Base-by-base conservation (phyloP, 2,888 invertebrate genomes). In the Lissonota sp. region DNA sequence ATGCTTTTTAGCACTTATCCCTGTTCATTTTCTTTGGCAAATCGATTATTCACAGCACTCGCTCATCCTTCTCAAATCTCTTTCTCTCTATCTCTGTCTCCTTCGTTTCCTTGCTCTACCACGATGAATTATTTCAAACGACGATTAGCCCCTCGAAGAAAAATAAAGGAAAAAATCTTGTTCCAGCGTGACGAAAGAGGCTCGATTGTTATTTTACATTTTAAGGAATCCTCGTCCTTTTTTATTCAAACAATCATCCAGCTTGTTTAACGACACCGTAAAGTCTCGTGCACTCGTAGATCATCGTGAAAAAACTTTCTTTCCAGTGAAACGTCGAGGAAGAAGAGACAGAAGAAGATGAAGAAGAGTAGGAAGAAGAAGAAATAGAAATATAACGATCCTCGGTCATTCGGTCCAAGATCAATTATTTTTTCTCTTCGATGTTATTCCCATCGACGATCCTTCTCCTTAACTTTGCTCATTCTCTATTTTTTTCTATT, bases 11-110 rank as follows among this genome's bases (percentile, higher is more conserved):
- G 67, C 74, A 67, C 74, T 71, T 66, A 55, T 67, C 63, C 71
- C 60, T 44, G 66, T 71, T 49, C 71, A 71, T 71, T 62, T 57
- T 67, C 37, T 60, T 49, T 44, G 6, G 63, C 70, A 51, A 66
- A 81, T 81, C 81, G 81, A 81, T 81, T 78, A 78, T 78, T 74
- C 81, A 60, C 78, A 70, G 64, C 70, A 72, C 72, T 75, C 49
- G 46, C 51, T 26, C 73, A 46, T 70, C 53, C 12, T 67, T 72
- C 51, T 51, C 26, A 26, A 26, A 26, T 3, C 73, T 72, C n/a
- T 66, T 53, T 26, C 62, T 16, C 62, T 53, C n/a, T 46, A 51
- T 14, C 49, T 69, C 53, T 66, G 8, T 58, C 44, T 57, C 37
- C 46, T 49, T 72, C 57, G 57, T 62, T 71, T 49, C 49, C 55